phyloP scores from a whole-genome alignment of 1,140 invertebrate species.

The Hylyphantes graminicola region DNA sequence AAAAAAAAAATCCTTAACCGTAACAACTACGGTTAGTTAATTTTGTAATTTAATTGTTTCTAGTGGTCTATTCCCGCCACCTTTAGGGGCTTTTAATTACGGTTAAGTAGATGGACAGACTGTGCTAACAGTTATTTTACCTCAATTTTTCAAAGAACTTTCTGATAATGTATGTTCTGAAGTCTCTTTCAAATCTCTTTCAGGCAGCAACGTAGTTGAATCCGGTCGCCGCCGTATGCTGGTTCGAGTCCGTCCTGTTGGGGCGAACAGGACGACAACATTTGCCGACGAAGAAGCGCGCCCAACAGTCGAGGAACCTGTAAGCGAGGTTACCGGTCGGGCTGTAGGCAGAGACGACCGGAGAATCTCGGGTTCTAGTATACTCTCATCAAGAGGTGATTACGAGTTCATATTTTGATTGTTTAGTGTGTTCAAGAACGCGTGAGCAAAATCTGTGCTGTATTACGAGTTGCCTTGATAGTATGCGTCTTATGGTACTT shows the following conservation, averaged over 20 bases:
- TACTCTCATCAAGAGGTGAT: slow-evolving; percentile 35
- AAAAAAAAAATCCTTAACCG: too few species aligned
- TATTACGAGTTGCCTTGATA: too few species aligned
- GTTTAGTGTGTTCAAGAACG: background rate
- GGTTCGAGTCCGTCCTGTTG: slow-evolving; percentile 21
- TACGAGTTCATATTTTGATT: background rate
- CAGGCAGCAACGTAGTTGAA: slow-evolving; percentile 17
- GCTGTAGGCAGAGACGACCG: slow-evolving; percentile 32
- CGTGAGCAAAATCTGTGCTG: too few species aligned
- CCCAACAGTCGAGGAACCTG: slow-evolving; percentile 23
- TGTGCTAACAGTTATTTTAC: too few species aligned
- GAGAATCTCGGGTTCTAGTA: slow-evolving; percentile 19
- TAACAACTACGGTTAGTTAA: too few species aligned
- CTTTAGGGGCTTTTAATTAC: too few species aligned
- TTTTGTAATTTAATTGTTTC: too few species aligned
- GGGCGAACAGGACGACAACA: background rate
- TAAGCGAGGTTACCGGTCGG: slow-evolving; percentile 16
- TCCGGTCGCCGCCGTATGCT: slow-evolving; percentile 23
- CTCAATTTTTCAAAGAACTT: too few species aligned
- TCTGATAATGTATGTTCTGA: too few species aligned
- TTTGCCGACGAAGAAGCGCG: background rate
- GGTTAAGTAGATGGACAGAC: too few species aligned
- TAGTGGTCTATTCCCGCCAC: too few species aligned
- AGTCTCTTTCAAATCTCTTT: background rate
- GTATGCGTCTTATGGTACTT: too few species aligned